phyloP scores from a whole-genome alignment of 2,888 invertebrate species.

The Conus canariensis region DNA sequence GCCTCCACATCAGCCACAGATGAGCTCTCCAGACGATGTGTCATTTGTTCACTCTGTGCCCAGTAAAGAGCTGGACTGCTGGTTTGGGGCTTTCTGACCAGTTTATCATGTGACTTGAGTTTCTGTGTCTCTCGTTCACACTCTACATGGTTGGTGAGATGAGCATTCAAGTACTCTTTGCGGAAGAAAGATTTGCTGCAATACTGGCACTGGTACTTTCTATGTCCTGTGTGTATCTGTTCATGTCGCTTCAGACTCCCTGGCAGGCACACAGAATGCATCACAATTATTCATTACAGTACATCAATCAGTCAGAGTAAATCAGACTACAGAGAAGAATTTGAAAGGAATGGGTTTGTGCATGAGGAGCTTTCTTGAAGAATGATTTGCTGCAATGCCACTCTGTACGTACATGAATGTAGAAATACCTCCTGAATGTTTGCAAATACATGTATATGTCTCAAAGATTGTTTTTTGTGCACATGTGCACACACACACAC shows the following conservation, averaged over 20 bases:
- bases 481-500: background rate
- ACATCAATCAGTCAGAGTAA: background rate
- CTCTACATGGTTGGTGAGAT: slow-evolving; percentile 59
- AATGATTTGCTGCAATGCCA: no score
- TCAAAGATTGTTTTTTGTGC: background rate
- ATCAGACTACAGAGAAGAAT: background rate
- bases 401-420: background rate
- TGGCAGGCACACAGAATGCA: slow-evolving; percentile 42
- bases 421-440: background rate
- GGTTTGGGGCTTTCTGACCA: background rate
- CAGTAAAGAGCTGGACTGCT: slow-evolving; percentile 22
- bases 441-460: background rate
- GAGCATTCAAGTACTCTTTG: slow-evolving; percentile 66
- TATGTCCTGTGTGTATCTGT: slow-evolving; percentile 63
- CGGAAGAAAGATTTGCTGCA: slow-evolving; percentile 65
- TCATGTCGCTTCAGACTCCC: slow-evolving; percentile 67
- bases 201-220: slow-evolving; percentile 62
- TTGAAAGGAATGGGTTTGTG: background rate
- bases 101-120: slow-evolving; percentile 6
- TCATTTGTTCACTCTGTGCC: slow-evolving; percentile 21
- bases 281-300: background rate
- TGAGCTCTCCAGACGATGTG: background rate
- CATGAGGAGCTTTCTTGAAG: background rate
- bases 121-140: slow-evolving; percentile 44
- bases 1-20: background rate